Evolutionary conservation across 2,113 vertebrate species (phyloP).

Genomic region (Trichechus manatus): DNA sequence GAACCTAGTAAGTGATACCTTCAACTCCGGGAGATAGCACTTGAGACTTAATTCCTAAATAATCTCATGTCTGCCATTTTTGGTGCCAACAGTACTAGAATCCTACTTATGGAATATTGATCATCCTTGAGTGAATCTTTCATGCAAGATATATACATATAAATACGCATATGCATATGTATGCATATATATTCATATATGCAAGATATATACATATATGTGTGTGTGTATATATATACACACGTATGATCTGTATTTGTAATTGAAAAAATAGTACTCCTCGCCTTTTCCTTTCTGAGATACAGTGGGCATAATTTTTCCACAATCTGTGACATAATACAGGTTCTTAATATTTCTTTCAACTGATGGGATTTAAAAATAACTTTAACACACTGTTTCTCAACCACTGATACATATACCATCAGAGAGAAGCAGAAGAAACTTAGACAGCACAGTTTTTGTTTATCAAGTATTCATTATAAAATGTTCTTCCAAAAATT

Average conservation of each 20-base stretch:
- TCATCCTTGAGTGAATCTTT: background rate
- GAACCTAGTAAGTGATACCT: background rate
- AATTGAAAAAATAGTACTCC: background rate
- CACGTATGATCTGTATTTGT: background rate
- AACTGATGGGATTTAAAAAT: background rate
- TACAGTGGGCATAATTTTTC: background rate
- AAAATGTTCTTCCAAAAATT: background rate
- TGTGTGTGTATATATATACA: background rate
- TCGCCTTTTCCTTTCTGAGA: background rate
- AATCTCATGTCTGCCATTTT: background rate
- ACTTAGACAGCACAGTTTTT: background rate
- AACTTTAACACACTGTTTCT: background rate
- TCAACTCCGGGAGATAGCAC: background rate
- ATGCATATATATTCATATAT: too few relatives aligned
- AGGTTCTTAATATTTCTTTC: background rate
- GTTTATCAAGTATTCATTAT: constrained; percentile 2
- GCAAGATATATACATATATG: too few relatives aligned
- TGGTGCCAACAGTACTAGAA: background rate
- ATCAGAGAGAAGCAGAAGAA: background rate
- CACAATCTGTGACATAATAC: background rate
- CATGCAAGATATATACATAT: background rate
- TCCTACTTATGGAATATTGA: background rate
- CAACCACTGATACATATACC: background rate
- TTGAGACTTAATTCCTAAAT: background rate
- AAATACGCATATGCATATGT: too few relatives aligned